Evolutionary conservation across 2,797 vertebrate species (phyloP).

Genomic region (Mormyrops attenuatus): DNA sequence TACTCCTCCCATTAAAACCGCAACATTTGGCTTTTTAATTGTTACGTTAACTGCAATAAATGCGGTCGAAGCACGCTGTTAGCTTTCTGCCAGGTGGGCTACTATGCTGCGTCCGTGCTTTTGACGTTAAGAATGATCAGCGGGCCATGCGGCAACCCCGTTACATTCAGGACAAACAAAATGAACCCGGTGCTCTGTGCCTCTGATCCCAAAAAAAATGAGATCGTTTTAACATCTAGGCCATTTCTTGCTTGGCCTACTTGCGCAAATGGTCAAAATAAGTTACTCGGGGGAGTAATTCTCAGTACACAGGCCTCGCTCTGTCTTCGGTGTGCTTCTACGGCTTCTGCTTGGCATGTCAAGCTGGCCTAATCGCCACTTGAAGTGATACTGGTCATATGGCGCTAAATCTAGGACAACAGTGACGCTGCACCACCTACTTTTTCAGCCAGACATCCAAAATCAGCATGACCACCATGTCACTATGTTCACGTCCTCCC

Average conservation of each 20-base stretch:
- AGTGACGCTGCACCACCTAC: neutral
- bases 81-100: neutral
- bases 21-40: neutral
- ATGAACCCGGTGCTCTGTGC: neutral
- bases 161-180: neutral
- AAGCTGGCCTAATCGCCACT: neutral
- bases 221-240: constrained; percentile 13
- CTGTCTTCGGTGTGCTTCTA: neutral
- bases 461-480: neutral
- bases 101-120: neutral
- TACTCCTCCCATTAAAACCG: neutral
- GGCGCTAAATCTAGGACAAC: neutral
- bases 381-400: neutral
- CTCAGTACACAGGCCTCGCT: neutral
- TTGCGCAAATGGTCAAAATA: constrained; percentile 13
- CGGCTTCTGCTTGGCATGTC: neutral
- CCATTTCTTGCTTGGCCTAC: constrained; percentile 10
- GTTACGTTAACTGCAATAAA: neutral
- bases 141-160: neutral
- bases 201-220: neutral
- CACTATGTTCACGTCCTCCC: neutral
- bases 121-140: neutral
- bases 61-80: neutral
- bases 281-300: neutral
- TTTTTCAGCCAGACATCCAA: neutral